phyloP scores from a whole-genome alignment of 2,888 invertebrate genomes.

The Tinea pellionella region DNA sequence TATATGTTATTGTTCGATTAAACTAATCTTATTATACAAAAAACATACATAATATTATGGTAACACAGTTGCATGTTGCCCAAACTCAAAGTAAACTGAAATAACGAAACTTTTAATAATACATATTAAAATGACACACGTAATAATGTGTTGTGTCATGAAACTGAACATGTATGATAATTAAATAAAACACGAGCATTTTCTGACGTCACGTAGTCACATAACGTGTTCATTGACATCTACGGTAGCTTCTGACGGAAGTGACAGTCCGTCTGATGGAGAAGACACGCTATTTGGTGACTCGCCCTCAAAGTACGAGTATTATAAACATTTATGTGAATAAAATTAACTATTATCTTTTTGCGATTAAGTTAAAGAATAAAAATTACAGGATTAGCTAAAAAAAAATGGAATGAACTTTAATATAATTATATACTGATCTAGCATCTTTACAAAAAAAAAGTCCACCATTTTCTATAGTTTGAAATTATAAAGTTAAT shows the following conservation, averaged over 20 bases:
- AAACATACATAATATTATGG: no score
- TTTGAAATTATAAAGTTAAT: background rate
- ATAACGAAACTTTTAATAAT: background rate
- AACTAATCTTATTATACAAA: no score
- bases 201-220: slow-evolving; percentile 42
- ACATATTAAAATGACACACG: background rate
- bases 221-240: slow-evolving; percentile 43
- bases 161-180: slow-evolving; percentile 27
- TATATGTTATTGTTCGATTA: no score
- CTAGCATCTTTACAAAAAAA: no score
- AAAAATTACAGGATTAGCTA: no score
- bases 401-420: no score
- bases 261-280: background rate
- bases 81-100: background rate
- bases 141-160: background rate
- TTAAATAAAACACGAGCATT: slow-evolving; percentile 57
- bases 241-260: background rate
- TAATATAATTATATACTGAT: no score
- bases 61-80: no score
- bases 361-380: background rate
- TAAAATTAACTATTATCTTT: background rate
- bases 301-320: background rate
- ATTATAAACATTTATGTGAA: background rate
- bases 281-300: background rate
- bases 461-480: no score